Conservation (phyloP, 2,797 vertebrate genomes). For the Loris lydekkerianus region DNA sequence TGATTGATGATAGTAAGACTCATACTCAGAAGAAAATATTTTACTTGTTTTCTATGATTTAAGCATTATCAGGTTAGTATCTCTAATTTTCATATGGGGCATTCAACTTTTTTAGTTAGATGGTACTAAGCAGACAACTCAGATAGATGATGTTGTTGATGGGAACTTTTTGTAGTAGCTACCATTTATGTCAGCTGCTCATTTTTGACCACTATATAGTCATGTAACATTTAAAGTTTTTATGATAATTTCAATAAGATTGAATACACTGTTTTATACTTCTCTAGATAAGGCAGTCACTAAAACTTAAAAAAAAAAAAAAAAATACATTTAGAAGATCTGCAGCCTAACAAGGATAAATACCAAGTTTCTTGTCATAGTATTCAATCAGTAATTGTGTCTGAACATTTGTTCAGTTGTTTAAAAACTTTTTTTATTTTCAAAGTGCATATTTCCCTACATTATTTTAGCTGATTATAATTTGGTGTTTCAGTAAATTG, state of each 20-base stretch:
- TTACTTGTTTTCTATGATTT: slow-evolving; percentile 25
- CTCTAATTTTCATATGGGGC: slow-evolving; percentile 65
- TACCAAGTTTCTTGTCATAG: slow-evolving; percentile 32
- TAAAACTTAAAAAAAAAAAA: not conserved
- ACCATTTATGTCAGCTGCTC: slow-evolving; percentile 50
- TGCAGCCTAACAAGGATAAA: not conserved
- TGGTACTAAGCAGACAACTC: not conserved
- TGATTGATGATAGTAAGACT: slow-evolving; percentile 46
- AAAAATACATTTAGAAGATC: slow-evolving; percentile 7
- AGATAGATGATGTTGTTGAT: not conserved
- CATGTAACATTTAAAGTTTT: slow-evolving; percentile 52
- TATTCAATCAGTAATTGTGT: not conserved
- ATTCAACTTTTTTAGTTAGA: slow-evolving; percentile 69
- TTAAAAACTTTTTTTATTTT: slow-evolving; percentile 41
- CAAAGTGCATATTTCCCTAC: slow-evolving; percentile 26
- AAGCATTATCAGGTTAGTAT: slow-evolving; percentile 60
- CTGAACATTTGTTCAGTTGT: not conserved
- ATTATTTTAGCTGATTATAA: slow-evolving; percentile 73
- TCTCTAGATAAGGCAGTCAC: slow-evolving; percentile 58
- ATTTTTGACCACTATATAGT: slow-evolving; percentile 59
- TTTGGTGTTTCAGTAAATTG: slow-evolving; percentile 75
- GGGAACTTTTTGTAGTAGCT: not conserved
- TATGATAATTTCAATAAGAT: slow-evolving; percentile 54
- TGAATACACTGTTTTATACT: slow-evolving; percentile 66
- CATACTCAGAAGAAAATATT: slow-evolving; percentile 64